Base-by-base conservation (phyloP, 2,113 vertebrate genomes). In the Pomatostomus ruficeps region DNA sequence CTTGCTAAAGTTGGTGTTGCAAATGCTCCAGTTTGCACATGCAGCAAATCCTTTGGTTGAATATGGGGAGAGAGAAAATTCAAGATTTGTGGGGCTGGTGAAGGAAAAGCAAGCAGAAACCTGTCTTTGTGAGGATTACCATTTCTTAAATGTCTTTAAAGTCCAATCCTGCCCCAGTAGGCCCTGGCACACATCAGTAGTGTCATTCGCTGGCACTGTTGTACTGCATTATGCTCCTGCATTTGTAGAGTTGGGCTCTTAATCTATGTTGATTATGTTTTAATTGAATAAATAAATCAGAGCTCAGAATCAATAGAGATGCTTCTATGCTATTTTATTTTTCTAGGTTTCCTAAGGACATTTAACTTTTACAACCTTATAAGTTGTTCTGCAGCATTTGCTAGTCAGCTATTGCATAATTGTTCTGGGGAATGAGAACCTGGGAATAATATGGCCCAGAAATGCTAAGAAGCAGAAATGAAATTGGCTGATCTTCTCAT, bases 341-440 rank as follows among this genome's bases (percentile, higher is more conserved):
- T 92, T 70, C 63, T 93, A 67, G 94, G 92, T 92, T 96, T 97
- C 88, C 82, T 94, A 48, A 97, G 96, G 94, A 94, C 95, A 80
- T 90, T 95, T 95, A 95, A 94, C 91, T 96, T 97, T 86, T 91
- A 88, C 94, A 96, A 79, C 86, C 94, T 93, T 93, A 80, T 81
- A 92, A 70, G 85, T 94, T 63, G 59, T 70, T 95, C 92, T 92
- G 92, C 79, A 67, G 85, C n/a, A 18, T 95, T 97, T 91, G 83
- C 85, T 83, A 83, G 75, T 90, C 91, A 93, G 88, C 79, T 93
- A 6, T 95, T 94, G 95, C 63, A 1, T 95, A 95, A 96, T 90
- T 94, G 92, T 95, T 93, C 94, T 84, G 85, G 83, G 79, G 85
- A 86, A 74, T 88, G 59, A 93, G 76, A 95, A 93, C 76, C 85